Evolutionary conservation across 53 echinoderm and acorn worm species (phyloP), one percentile per base, ranked within the genome.

Genomic region (Henricia sp.): DNA sequence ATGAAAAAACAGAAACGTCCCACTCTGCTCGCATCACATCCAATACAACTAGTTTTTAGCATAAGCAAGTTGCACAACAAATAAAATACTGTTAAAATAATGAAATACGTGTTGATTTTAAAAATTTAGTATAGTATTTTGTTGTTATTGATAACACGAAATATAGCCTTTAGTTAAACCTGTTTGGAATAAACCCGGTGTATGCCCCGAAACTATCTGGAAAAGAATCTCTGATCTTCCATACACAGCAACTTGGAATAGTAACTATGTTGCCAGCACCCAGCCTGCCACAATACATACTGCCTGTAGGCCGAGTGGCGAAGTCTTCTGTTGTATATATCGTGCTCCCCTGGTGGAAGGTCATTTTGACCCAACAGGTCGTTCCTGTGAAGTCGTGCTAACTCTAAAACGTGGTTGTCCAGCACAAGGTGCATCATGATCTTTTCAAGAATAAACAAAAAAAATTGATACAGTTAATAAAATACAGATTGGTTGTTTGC

Each of bases 81-180:
- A n/a, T n/a, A n/a, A n/a, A n/a, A n/a, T n/a, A n/a, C n/a, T n/a
- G n/a, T n/a, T n/a, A n/a, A n/a, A n/a, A n/a, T n/a, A n/a, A n/a
- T n/a, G n/a, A n/a, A n/a, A n/a, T n/a, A n/a, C n/a, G n/a, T n/a
- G n/a, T n/a, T n/a, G n/a, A n/a, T n/a, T n/a, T n/a, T n/a, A n/a
- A n/a, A n/a, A n/a, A n/a, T n/a, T n/a, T n/a, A n/a, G n/a, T n/a
- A n/a, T n/a, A n/a, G n/a, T n/a, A n/a, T n/a, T n/a, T n/a, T n/a
- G n/a, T n/a, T n/a, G n/a, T n/a, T n/a, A n/a, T n/a, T n/a, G n/a
- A n/a, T n/a, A n/a, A n/a, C n/a, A n/a, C n/a, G n/a, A n/a, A n/a
- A n/a, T n/a, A n/a, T n/a, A n/a, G n/a, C n/a, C n/a, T n/a, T 44
- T 54, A 54, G 20, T 54, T 54, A 54, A 54, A 54, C 20, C 54